Conservation (phyloP, 2,797 vertebrate species). For the Gallinago solitaria region DNA sequence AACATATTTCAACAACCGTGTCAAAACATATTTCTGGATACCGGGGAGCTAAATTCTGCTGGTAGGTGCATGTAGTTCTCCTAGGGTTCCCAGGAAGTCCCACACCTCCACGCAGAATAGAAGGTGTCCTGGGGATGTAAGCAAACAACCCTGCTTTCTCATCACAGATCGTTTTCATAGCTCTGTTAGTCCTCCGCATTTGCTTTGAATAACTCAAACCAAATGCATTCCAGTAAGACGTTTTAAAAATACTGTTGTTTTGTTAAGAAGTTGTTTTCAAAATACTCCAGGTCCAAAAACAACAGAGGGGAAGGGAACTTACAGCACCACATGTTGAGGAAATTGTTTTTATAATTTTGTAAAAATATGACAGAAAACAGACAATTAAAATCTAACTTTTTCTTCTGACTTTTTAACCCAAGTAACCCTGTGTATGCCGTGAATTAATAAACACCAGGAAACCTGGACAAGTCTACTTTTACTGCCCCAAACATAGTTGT, state of each 20-base stretch:
- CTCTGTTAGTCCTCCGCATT: neutral
- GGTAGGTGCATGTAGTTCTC: neutral
- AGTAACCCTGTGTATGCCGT: neutral
- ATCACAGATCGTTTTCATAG: neutral
- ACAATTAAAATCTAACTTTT: neutral
- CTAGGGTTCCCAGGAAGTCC: neutral
- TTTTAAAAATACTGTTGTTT: constrained; percentile 39
- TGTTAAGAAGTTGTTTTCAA: neutral
- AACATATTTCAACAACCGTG: too few species aligned
- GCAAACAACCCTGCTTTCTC: neutral
- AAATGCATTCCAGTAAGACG: constrained; percentile 14
- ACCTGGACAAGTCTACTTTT: neutral
- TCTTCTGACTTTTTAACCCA: neutral
- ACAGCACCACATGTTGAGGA: neutral
- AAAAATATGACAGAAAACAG: neutral
- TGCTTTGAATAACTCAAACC: constrained; percentile 1
- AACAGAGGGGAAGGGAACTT: neutral
- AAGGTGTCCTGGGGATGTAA: neutral
- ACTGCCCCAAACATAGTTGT: neutral
- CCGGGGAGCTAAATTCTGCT: neutral
- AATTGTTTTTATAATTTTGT: constrained; percentile 1
- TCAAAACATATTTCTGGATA: neutral
- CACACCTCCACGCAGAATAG: rapidly evolving
- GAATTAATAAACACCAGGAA: neutral
- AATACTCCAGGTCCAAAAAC: constrained; percentile 38